Percentiles rank a stretch among this genome's conserved stretches.
Evolutionary conservation across 2,888 invertebrate genomes (phyloP).

Genomic region (Pandemis cinnamomeana): DNA sequence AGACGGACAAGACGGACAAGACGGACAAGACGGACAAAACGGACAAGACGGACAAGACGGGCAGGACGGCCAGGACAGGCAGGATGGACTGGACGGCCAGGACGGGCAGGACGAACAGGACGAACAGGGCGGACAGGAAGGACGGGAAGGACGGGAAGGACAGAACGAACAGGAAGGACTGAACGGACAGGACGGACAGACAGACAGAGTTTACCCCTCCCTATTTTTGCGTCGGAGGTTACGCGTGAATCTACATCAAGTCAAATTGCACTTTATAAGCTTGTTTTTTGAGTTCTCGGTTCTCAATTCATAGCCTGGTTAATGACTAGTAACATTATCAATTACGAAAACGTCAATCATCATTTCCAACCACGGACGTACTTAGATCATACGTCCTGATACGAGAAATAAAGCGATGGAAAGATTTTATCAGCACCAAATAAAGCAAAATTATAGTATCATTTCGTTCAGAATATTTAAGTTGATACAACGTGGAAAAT

Average conservation of each 20-base stretch:
- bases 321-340: slow-evolving; percentile 11
- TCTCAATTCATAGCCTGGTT: background rate
- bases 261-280: background rate
- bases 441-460: slow-evolving; percentile 48
- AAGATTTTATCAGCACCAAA: slow-evolving; percentile 52
- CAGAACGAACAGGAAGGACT: too few species aligned
- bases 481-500: slow-evolving; percentile 48
- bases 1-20: too few species aligned
- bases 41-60: too few species aligned
- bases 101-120: too few species aligned
- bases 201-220: too few species aligned
- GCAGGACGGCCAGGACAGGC: too few species aligned
- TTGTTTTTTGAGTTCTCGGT: background rate
- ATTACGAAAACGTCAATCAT: slow-evolving; percentile 22
- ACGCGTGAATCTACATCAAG: background rate
- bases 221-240: too few species aligned
- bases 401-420: slow-evolving; percentile 45
- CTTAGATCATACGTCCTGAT: slow-evolving; percentile 30
- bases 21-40: too few species aligned
- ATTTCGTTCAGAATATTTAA: slow-evolving; percentile 51
- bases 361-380: slow-evolving; percentile 26
- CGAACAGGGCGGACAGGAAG: too few species aligned
- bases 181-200: too few species aligned
- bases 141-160: too few species aligned
- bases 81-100: too few species aligned